A percentile compares a stretch with the other conserved stretches of the same genome.
These are phyloP conservation scores for Microcebus tavaratra DNA, from an alignment of 2,113 vertebrate species.

Conservation along the genomic window DNA sequence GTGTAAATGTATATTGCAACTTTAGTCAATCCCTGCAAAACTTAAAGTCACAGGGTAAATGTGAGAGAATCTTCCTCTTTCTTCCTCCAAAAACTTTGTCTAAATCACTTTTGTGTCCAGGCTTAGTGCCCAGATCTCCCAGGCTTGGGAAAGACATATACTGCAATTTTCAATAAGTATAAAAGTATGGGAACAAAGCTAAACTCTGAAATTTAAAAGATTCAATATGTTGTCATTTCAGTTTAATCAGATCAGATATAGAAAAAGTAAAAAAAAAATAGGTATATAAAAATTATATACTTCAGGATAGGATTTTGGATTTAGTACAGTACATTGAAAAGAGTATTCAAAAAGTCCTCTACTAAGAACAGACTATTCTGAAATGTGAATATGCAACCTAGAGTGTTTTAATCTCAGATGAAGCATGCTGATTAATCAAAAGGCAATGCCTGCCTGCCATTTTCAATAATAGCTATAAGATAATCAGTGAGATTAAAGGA, in stretches of 20 bases:
- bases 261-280: no score
- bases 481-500: neutral
- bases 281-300: neutral
- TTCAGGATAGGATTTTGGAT: neutral
- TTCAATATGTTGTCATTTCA: neutral
- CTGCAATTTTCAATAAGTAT: neutral
- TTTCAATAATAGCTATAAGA: constrained; percentile 12
- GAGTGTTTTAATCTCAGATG: neutral
- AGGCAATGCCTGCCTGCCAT: neutral
- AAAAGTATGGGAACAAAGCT: neutral
- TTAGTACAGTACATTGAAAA: neutral
- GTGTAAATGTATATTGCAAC: neutral
- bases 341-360: neutral
- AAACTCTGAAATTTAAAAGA: constrained; percentile 22
- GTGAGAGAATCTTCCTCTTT: neutral
- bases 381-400: neutral
- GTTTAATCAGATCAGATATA: neutral
- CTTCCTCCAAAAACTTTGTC: neutral
- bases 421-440: constrained; percentile 19
- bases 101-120: neutral
- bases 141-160: neutral
- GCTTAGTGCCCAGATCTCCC: neutral
- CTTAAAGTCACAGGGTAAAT: neutral
- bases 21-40: neutral
- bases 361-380: neutral